Evolutionary conservation across 2,113 vertebrate genomes (phyloP).

Genomic region (Tragelaphus strepsiceros): DNA sequence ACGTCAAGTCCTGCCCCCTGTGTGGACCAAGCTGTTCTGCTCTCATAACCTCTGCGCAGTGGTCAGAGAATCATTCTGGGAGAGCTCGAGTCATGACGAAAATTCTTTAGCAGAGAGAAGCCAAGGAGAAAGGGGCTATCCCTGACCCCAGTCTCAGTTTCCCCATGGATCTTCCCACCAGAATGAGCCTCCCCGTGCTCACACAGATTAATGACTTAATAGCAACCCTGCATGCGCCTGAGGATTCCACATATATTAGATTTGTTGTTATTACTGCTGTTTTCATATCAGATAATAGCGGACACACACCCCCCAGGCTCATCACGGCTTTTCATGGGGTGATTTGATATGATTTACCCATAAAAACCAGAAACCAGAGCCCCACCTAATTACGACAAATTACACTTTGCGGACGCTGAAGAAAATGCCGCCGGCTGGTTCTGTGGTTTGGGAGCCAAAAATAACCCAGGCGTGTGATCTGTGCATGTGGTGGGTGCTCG

Average conservation of each 20-base stretch:
- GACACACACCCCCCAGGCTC: neutral
- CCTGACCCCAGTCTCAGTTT: neutral
- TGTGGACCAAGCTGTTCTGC: fast-evolving
- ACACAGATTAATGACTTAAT: neutral
- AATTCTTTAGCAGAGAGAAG: neutral
- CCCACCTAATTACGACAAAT: constrained; percentile 70
- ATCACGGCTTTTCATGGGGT: fast-evolving
- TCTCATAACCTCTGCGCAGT: fast-evolving
- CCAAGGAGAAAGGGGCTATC: neutral
- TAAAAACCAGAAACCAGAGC: constrained; percentile 28
- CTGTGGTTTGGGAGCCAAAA: constrained; percentile 36
- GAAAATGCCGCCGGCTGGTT: constrained; percentile 55
- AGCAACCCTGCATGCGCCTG: fast-evolving
- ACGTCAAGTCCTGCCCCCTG: fast-evolving
- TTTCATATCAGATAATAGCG: neutral
- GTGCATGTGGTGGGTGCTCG: no score
- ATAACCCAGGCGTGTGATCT: neutral
- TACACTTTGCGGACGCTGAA: constrained; percentile 32
- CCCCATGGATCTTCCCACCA: neutral
- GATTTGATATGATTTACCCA: neutral
- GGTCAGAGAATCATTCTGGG: neutral
- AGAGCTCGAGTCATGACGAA: fast-evolving
- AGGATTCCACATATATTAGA: neutral
- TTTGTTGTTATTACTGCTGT: neutral
- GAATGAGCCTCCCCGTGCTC: fast-evolving